Percentiles rank a stretch among this genome's conserved stretches.
phyloP scores from a whole-genome alignment of 1,140 invertebrate species.

The Berghia stephanieae region DNA sequence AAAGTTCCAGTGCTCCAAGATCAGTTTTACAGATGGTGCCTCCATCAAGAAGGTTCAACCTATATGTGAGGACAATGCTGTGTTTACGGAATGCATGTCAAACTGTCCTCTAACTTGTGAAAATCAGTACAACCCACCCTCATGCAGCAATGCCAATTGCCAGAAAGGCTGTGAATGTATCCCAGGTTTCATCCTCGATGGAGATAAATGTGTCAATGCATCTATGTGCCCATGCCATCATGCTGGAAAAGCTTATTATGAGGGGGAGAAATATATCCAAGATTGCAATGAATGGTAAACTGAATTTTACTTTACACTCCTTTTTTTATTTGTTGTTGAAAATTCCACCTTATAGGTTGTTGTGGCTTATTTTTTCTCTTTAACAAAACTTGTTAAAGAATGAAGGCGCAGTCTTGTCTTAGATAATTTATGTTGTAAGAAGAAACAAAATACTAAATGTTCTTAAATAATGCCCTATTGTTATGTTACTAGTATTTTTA shows the following conservation, averaged over 20 bases:
- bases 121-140: conserved; percentile 76
- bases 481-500: too few species aligned
- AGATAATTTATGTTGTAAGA: too few species aligned
- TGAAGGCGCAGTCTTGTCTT: too few species aligned
- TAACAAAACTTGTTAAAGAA: too few species aligned
- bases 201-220: conserved; percentile 76
- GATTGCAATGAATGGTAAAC: conserved; percentile 87
- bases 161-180: conserved; percentile 79
- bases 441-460: too few species aligned
- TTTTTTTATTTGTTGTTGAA: conserved; percentile 7
- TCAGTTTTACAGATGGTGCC: conserved; percentile 65
- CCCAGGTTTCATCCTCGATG: conserved; percentile 72
- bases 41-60: conserved; percentile 59
- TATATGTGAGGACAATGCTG: conserved; percentile 70
- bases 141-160: conserved; percentile 70
- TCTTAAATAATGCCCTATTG: too few species aligned
- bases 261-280: conserved; percentile 79
- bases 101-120: conserved; percentile 80
- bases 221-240: conserved; percentile 87
- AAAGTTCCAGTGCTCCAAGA: conserved; percentile 75
- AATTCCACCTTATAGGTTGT: not conserved
- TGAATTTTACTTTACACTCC: conserved; percentile 36
- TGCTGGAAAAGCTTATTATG: conserved; percentile 79
- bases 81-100: conserved; percentile 79
- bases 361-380: too few species aligned